These are phyloP conservation scores for Cyanoramphus novaezelandiae DNA, from an alignment of 2,113 vertebrate species.

Conservation along the genomic window DNA sequence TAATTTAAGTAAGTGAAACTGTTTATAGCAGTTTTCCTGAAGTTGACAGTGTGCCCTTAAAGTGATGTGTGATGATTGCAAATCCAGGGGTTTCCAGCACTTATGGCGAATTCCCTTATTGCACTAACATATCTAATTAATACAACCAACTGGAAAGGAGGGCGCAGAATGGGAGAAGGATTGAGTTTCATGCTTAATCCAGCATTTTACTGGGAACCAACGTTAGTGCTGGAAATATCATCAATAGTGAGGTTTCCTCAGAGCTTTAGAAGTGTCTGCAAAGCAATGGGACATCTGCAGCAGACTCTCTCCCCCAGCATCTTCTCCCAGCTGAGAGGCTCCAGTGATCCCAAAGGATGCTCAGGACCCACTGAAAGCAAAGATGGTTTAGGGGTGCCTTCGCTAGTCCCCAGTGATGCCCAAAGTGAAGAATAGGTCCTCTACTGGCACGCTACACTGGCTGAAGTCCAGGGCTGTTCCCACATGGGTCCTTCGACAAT, in stretches of 20 bases:
- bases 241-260: not conserved
- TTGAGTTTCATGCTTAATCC: not conserved
- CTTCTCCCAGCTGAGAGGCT: not conserved
- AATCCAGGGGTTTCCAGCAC: not conserved
- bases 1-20: slow-evolving; percentile 17
- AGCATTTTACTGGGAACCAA: not conserved
- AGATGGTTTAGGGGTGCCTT: not conserved
- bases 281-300: not conserved
- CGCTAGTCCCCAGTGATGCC: not conserved
- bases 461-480: not conserved
- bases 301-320: not conserved
- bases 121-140: not conserved
- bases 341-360: not conserved
- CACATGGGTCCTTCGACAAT: not conserved
- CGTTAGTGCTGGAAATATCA: not conserved
- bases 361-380: not conserved
- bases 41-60: not conserved
- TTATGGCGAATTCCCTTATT: not conserved
- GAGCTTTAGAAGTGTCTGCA: not conserved
- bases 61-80: not conserved
- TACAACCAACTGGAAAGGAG: not conserved
- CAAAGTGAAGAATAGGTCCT: not conserved
- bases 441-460: fast-evolving
- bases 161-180: not conserved
- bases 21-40: slow-evolving; percentile 35